Evolutionary conservation across 2,113 vertebrate species (phyloP).

Genomic region (Labeo catla): DNA sequence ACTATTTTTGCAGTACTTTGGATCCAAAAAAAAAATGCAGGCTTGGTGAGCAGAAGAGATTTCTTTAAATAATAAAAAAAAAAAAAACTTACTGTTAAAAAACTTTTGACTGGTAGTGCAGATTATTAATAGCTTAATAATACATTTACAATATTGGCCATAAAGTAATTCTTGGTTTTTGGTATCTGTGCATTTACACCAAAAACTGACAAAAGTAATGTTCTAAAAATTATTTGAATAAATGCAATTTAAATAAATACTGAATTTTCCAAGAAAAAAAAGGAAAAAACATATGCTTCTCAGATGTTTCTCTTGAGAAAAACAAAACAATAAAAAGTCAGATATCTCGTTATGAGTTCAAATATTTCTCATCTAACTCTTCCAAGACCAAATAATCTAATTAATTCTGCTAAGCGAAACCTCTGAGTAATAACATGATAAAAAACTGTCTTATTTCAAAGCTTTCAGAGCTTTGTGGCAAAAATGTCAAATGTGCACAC

Average conservation of each 20-base stretch:
- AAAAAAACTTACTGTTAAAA: too few species aligned
- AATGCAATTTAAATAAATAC: neutral
- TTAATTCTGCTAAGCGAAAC: neutral
- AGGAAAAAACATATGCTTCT: neutral
- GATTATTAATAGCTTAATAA: too few species aligned
- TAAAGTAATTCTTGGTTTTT: too few species aligned
- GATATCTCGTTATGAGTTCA: neutral
- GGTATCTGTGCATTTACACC: too few species aligned
- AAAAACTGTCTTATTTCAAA: neutral
- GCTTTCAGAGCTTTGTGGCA: neutral
- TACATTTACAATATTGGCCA: too few species aligned
- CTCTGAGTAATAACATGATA: neutral
- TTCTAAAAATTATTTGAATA: too few species aligned
- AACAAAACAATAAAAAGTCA: neutral
- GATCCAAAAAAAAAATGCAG: too few species aligned
- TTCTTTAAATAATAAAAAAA: too few species aligned
- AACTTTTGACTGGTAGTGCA: too few species aligned
- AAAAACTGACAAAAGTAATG: too few species aligned
- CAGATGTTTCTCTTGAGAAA: neutral
- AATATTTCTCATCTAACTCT: neutral
- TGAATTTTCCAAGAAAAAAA: neutral
- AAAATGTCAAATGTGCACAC: slow-evolving; percentile 5
- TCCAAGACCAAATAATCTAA: neutral
- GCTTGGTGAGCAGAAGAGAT: too few species aligned
- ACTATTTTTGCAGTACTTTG: too few species aligned